phyloP scores from a whole-genome alignment of 2,888 invertebrate genomes.

The Bedellia somnulentella region DNA sequence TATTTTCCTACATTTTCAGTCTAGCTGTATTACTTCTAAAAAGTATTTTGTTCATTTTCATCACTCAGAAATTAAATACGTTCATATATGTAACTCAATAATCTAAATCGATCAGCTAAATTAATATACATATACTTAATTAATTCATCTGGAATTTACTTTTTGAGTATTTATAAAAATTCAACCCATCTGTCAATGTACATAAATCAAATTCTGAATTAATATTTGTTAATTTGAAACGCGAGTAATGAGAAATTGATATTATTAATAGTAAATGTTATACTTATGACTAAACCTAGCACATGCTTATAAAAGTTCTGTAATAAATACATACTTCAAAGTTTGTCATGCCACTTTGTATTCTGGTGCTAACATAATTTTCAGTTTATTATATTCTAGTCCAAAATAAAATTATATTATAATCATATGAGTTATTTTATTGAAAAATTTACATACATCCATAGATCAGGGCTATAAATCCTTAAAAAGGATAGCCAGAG shows the following conservation, averaged over 20 bases:
- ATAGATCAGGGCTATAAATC: too few species aligned
- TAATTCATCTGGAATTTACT: too few species aligned
- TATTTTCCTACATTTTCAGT: too few species aligned
- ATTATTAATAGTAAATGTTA: constrained; percentile 3
- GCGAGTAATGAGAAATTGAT: constrained; percentile 6
- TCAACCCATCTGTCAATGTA: not conserved
- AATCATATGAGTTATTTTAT: not conserved
- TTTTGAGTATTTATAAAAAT: too few species aligned
- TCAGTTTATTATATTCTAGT: constrained; percentile 44
- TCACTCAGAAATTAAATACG: too few species aligned
- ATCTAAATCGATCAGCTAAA: too few species aligned
- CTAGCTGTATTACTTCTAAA: too few species aligned
- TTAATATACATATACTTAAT: too few species aligned
- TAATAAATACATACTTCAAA: not conserved
- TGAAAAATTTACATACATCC: not conserved
- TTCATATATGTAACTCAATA: too few species aligned
- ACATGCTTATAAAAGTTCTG: not conserved
- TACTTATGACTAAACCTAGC: constrained; percentile 5
- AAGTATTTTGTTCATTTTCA: too few species aligned
- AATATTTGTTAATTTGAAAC: constrained; percentile 6
- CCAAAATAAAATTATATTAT: constrained; percentile 18
- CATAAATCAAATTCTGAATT: constrained; percentile 7
- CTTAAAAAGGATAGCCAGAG: too few species aligned
- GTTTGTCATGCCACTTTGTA: constrained; percentile 1
- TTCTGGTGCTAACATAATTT: constrained; percentile 31